Evolutionary conservation across 2,888 invertebrate species (phyloP).

Genomic region (Caenorhabditis sp.): DNA sequence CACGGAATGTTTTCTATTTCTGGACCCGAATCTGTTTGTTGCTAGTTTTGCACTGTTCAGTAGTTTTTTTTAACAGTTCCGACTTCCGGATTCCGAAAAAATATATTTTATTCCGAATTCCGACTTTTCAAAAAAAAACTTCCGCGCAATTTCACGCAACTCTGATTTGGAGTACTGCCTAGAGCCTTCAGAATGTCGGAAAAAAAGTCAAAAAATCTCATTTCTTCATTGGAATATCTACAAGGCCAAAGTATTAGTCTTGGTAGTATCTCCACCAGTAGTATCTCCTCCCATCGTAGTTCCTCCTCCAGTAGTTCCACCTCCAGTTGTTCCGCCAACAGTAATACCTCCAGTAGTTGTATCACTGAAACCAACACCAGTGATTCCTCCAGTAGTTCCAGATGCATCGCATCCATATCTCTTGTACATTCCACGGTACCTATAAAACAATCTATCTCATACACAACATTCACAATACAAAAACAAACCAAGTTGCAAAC

Average conservation of each 20-base stretch:
- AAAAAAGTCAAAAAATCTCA: neutral
- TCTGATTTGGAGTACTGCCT: no score
- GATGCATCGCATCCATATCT: constrained; percentile 46
- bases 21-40: no score
- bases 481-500: constrained; percentile 27
- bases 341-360: constrained; percentile 15
- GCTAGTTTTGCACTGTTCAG: no score
- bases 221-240: neutral
- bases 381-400: constrained; percentile 30
- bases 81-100: no score
- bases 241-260: neutral
- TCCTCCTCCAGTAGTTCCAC: constrained; percentile 7
- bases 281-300: constrained; percentile 3
- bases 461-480: neutral
- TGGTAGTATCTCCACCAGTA: neutral
- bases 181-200: no score
- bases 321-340: constrained; percentile 9
- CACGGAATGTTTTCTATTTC: no score
- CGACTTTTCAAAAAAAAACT: no score
- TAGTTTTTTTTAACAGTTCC: no score
- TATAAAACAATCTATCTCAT: neutral
- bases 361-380: constrained; percentile 26
- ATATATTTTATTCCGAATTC: no score
- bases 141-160: no score
- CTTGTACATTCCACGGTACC: constrained; percentile 50